Conservation (phyloP, 2,888 invertebrate genomes). For the Prionchulus punctatus region DNA sequence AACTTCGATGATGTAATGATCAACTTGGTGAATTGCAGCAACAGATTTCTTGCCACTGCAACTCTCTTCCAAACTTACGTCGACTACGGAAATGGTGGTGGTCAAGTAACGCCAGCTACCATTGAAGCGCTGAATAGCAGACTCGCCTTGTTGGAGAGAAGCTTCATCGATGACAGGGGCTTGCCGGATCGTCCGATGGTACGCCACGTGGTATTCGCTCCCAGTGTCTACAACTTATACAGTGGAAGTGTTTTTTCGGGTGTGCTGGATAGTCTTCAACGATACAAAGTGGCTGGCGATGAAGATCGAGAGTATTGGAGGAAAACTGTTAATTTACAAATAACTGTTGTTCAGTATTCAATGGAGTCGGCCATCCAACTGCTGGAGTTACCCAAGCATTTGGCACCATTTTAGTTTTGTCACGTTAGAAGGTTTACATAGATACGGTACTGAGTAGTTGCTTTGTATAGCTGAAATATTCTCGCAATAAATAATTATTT, state of each 20-base stretch:
- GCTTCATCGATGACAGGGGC: conserved; percentile 2
- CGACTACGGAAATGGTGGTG: no score
- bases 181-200: neutral
- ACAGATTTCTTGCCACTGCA: no score
- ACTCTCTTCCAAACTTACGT: no score
- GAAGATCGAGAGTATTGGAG: neutral
- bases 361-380: neutral
- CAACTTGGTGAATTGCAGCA: no score
- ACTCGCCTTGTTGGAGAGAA: conserved; percentile 6
- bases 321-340: neutral
- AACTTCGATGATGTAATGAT: no score
- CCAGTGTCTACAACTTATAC: neutral
- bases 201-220: neutral
- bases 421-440: no score
- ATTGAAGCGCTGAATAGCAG: neutral
- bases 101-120: no score
- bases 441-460: no score
- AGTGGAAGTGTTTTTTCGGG: neutral
- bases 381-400: no score
- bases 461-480: no score
- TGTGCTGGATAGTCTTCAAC: neutral
- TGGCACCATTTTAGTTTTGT: no score
- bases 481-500: no score
- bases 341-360: neutral
- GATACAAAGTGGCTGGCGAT: neutral